phyloP scores from a whole-genome alignment of 1,140 invertebrate genomes.

The Pectinophora gossypiella region DNA sequence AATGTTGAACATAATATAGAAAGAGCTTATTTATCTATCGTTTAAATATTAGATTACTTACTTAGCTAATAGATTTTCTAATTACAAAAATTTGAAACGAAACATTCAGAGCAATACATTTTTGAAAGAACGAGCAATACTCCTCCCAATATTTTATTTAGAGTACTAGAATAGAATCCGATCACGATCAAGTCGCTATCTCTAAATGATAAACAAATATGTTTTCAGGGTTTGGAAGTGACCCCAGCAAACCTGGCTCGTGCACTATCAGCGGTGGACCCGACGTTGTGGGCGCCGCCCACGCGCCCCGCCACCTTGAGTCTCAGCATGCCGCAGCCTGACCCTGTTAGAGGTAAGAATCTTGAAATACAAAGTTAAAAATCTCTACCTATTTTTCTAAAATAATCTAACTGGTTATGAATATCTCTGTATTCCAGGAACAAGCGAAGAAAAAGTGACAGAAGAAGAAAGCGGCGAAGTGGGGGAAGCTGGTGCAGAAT shows the following conservation, averaged over 20 bases:
- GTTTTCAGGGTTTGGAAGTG: conserved; percentile 72
- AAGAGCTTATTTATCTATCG: no score
- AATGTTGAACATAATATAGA: no score
- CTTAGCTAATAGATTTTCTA: no score
- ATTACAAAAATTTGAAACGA: no score
- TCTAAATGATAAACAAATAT: no score
- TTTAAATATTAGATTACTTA: no score
- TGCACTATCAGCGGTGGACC: conserved; percentile 77
- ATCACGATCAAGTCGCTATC: no score
- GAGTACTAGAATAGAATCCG: no score
- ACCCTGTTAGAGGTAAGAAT: conserved; percentile 36
- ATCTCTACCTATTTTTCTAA: not conserved
- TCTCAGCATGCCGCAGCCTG: conserved; percentile 76
- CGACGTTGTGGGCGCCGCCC: conserved; percentile 78
- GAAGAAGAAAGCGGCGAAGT: conserved; percentile 69
- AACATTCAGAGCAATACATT: no score
- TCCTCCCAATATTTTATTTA: not conserved
- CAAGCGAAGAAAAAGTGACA: conserved; percentile 48
- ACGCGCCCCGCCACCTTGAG: conserved; percentile 80
- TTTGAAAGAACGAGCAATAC: no score
- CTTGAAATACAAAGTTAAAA: not conserved
- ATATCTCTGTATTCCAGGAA: conserved; percentile 31
- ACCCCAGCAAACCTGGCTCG: conserved; percentile 76
- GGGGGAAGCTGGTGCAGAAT: conserved; percentile 78
- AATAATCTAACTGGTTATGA: no score